Evolutionary conservation across 2,888 invertebrate genomes (phyloP), one percentile per base, ranked within the genome.

Genomic region (Ophion ventricosus): DNA sequence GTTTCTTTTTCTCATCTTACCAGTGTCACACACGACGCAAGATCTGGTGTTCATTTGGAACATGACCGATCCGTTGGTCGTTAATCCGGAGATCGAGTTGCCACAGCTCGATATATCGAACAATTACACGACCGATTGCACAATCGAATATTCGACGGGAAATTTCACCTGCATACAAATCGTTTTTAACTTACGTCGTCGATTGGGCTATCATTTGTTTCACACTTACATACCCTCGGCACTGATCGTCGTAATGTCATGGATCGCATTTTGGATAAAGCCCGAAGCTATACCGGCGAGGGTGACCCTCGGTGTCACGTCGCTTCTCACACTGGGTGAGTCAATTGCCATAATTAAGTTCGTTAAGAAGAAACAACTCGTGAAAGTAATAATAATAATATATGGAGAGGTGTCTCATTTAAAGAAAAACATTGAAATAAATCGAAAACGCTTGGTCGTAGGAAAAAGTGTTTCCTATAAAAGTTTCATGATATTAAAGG

Each of bases 221-320:
- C 98, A 98, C 94, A 98, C 98, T 0, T 98, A 98, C 93, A 98
- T 98, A 89, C 98, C 98, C 0, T 98, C 98, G 1, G 97, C 97
- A 0, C 94, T 98, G 87, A 98, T 98, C 91, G 98, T 98, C 66
- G 98, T 98, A 81, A 98, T 98, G 97, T 98, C 98, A 84, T 98
- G 98, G 98, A 98, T 98, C 88, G 98, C 98, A 0, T 98, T 98
- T 94, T 98, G 98, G 98, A 98, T 98, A 90, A 98, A 98, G 90
- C 98, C 98, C 0, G 98, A 98, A 93, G 98, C 98, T 7, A 97
- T 97, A 88, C 98, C 98, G 0, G 98, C 98, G 0, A 95, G 98
- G 82, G 97, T 98, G 81, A 98, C 98, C 0, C 94, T 98, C 23
- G 98, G 98, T 69, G 97, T 98, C 29, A 98, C 97, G 0, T 98